Conservation (phyloP, 2,888 invertebrate genomes). For the Artemia sinica region DNA sequence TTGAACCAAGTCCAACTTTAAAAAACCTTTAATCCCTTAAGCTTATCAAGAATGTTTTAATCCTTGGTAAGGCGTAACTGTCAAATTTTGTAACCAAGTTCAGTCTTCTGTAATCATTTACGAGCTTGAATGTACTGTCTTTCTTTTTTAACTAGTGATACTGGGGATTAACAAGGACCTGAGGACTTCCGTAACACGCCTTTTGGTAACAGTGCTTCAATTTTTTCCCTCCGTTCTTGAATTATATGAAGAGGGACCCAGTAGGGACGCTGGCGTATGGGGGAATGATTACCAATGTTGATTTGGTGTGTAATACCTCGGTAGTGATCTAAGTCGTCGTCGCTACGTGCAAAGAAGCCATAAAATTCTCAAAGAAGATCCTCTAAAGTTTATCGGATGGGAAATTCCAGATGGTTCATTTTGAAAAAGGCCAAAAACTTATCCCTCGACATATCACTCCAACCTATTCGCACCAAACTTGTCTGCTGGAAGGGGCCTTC, state of each 20-base stretch:
- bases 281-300: background rate
- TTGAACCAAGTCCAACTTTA: background rate
- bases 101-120: conserved; percentile 8
- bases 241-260: background rate
- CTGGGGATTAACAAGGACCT: background rate
- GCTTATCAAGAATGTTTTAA: background rate
- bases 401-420: no score
- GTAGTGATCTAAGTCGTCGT: background rate
- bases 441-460: no score
- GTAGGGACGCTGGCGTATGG: conserved; percentile 7
- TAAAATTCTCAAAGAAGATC: no score
- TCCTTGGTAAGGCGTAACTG: conserved; percentile 2
- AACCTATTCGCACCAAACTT: no score
- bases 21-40: background rate
- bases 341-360: no score
- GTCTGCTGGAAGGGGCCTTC: no score
- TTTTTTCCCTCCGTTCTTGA: background rate
- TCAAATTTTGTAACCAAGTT: background rate
- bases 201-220: background rate
- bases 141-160: background rate
- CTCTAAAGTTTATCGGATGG: no score
- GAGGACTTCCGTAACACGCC: background rate
- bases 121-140: background rate
- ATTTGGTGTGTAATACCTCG: background rate
- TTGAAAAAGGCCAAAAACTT: no score